A percentile compares a stretch with the other conserved stretches of the same genome.
phyloP scores from a whole-genome alignment of 1,140 invertebrate species.

The Hirudo medicinalis region DNA sequence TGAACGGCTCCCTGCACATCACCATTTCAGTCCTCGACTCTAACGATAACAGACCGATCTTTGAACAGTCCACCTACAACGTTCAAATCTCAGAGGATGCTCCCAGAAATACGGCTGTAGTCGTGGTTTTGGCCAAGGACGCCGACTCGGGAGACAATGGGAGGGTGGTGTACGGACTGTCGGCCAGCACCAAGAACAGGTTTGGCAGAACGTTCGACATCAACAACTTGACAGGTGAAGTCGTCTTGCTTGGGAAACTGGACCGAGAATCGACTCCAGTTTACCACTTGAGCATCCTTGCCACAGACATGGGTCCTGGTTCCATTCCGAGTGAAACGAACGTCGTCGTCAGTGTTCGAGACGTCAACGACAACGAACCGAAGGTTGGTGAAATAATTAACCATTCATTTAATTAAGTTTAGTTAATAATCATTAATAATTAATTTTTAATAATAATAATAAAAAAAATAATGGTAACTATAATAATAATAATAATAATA shows the following conservation, averaged over 20 bases:
- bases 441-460: too few species aligned
- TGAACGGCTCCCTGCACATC: conserved; percentile 16
- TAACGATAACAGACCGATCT: conserved; percentile 58
- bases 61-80: conserved; percentile 29
- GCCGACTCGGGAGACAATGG: conserved; percentile 65
- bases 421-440: too few species aligned
- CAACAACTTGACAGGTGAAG: conserved; percentile 67
- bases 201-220: conserved; percentile 70
- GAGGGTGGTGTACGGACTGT: conserved; percentile 57
- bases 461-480: too few species aligned
- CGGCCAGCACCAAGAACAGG: conserved; percentile 42
- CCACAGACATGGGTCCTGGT: conserved; percentile 76
- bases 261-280: conserved; percentile 79
- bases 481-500: too few species aligned
- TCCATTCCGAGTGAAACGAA: conserved; percentile 80
- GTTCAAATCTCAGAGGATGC: conserved; percentile 70
- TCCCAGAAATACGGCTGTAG: conserved; percentile 52
- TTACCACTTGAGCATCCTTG: conserved; percentile 82
- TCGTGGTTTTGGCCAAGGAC: conserved; percentile 61
- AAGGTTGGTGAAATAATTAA: conserved; percentile 47
- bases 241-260: conserved; percentile 75
- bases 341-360: conserved; percentile 74
- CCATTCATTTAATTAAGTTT: too few species aligned
- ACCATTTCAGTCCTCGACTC: conserved; percentile 60
- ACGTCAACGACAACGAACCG: conserved; percentile 89